Conservation (phyloP, 2,888 invertebrate species). For the Balanococcus diminutus region DNA sequence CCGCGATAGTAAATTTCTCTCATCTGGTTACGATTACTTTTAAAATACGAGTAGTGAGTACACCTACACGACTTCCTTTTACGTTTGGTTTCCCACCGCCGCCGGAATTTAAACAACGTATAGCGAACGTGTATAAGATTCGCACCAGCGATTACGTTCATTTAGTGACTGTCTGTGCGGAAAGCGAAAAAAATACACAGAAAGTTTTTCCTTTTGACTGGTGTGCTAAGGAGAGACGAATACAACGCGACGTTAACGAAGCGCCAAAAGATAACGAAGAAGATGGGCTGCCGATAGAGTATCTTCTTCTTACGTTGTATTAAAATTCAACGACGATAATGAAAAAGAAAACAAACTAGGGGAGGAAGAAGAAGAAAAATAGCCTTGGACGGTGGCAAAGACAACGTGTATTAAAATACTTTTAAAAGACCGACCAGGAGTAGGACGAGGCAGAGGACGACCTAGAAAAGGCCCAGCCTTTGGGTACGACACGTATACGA, state of each 20-base stretch:
- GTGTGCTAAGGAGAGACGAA: not conserved
- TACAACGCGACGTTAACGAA: not conserved
- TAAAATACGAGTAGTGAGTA: no score
- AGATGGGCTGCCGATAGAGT: slow-evolving; percentile 2
- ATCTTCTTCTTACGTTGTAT: not conserved
- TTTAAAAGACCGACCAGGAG: not conserved
- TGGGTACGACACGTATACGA: no score
- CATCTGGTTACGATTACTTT: not conserved
- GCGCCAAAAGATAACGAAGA: not conserved
- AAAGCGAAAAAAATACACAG: not conserved
- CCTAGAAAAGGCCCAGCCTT: not conserved
- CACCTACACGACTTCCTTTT: not conserved
- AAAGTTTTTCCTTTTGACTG: not conserved
- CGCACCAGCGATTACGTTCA: not conserved
- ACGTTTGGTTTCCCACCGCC: not conserved
- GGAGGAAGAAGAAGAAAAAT: not conserved
- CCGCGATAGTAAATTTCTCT: not conserved
- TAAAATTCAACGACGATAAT: slow-evolving; percentile 22
- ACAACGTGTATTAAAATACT: not conserved
- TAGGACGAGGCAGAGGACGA: not conserved
- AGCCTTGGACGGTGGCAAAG: not conserved
- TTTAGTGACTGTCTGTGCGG: not conserved
- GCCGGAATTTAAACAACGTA: not conserved
- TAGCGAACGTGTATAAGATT: not conserved
- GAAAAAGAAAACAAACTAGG: slow-evolving; percentile 8